A percentile compares a stretch with the other conserved stretches of the same genome.
Conservation (phyloP, 92 coral and sea anemone genomes). For the Porites divaricata region DNA sequence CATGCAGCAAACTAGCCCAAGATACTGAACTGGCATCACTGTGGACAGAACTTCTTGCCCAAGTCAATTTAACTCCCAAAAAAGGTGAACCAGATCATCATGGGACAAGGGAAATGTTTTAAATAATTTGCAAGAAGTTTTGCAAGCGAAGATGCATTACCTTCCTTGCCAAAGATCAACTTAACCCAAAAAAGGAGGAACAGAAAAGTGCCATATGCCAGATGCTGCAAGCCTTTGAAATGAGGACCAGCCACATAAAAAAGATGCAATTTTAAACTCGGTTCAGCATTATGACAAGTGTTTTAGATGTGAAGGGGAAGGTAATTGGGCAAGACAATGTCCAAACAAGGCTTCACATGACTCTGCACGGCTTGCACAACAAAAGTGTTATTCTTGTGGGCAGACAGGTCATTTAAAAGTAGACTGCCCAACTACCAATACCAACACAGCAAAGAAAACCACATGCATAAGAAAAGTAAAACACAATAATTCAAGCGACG, state of each 20-base stretch:
- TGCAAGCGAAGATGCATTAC: conserved; percentile 4
- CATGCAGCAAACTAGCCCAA: too few species aligned
- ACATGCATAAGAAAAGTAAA: neutral
- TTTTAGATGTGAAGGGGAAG: conserved; percentile 29
- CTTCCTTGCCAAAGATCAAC: neutral
- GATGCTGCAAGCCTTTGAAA: neutral
- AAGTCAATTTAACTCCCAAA: neutral
- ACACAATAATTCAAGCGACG: neutral
- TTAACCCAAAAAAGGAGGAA: neutral
- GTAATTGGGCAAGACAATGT: conserved; percentile 17
- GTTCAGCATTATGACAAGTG: neutral
- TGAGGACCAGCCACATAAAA: neutral
- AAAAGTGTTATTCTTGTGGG: conserved; percentile 38
- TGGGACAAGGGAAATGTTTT: neutral
- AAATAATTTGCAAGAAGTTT: neutral
- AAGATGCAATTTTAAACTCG: too few species aligned
- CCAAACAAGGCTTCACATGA: conserved; percentile 21
- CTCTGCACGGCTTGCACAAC: conserved; percentile 33
- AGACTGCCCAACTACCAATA: neutral
- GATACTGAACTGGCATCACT: too few species aligned
- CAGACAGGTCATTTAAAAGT: conserved; percentile 28
- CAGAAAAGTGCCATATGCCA: neutral
- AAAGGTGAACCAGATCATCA: neutral
- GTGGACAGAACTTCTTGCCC: neutral
- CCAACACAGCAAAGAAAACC: too few species aligned